Evolutionary conservation across 1,140 invertebrate genomes (phyloP).

Genomic region (Hetaerina americana): DNA sequence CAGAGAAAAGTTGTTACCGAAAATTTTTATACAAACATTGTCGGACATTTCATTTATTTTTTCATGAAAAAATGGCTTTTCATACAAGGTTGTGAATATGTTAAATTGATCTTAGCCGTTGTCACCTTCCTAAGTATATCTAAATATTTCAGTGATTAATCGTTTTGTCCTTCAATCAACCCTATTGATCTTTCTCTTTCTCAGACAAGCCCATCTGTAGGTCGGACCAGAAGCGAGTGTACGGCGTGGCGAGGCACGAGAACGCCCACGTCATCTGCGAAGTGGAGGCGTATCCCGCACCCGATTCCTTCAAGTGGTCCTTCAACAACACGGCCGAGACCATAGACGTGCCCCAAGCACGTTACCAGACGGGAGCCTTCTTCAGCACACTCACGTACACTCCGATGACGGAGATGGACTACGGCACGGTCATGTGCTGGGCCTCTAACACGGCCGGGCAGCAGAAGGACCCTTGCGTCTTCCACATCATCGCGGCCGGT

Average conservation of each 20-base stretch:
- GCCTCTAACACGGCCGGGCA: slow-evolving; percentile 52
- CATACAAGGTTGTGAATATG: too few species aligned
- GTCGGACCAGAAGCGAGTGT: slow-evolving; percentile 60
- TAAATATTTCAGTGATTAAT: too few species aligned
- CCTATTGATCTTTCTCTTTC: background rate
- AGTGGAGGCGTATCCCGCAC: slow-evolving; percentile 73
- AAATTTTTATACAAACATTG: too few species aligned
- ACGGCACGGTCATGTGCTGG: slow-evolving; percentile 52
- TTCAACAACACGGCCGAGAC: slow-evolving; percentile 78
- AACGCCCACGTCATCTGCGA: slow-evolving; percentile 65
- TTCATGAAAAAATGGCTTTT: too few species aligned
- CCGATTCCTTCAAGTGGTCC: slow-evolving; percentile 73
- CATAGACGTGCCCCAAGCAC: slow-evolving; percentile 52
- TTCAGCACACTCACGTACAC: slow-evolving; percentile 59
- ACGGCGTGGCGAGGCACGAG: slow-evolving; percentile 73
- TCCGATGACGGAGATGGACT: slow-evolving; percentile 62
- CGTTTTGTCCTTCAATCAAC: too few species aligned
- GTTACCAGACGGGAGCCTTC: slow-evolving; percentile 24
- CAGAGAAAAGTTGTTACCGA: too few species aligned
- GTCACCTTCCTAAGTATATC: too few species aligned
- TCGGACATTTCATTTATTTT: too few species aligned
- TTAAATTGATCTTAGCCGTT: too few species aligned
- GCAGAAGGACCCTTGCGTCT: slow-evolving; percentile 50
- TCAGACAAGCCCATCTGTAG: slow-evolving; percentile 76
- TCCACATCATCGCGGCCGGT: slow-evolving; percentile 56